phyloP scores from a whole-genome alignment of 2,888 invertebrate genomes.

The Scaptomyza polygonia region DNA sequence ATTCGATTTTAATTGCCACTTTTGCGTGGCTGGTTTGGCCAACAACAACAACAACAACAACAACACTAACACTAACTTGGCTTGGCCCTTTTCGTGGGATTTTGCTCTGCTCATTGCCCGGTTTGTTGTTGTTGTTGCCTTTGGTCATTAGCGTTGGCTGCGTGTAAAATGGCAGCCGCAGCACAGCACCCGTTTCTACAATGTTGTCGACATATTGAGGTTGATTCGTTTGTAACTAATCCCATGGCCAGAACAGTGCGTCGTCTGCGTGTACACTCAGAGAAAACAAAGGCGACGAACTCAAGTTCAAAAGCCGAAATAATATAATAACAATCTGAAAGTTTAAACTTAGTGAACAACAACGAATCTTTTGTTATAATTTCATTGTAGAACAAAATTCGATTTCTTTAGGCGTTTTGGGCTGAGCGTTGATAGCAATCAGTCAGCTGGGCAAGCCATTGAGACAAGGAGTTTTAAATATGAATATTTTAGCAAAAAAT shows the following conservation, averaged over 20 bases:
- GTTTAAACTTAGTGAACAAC: no score
- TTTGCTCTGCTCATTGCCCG: slow-evolving; percentile 27
- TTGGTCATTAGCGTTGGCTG: slow-evolving; percentile 76
- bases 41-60: slow-evolving; percentile 17
- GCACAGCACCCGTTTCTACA: slow-evolving; percentile 60
- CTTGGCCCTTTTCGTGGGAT: slow-evolving; percentile 77
- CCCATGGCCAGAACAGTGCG: slow-evolving; percentile 43
- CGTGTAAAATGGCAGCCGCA: slow-evolving; percentile 76
- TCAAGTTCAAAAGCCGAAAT: no score
- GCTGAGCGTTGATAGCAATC: not conserved
- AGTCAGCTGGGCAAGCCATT: not conserved
- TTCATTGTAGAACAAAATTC: no score
- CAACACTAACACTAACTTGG: slow-evolving; percentile 13
- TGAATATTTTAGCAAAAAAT: no score
- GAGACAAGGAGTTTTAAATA: not conserved
- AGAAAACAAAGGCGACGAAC: not conserved
- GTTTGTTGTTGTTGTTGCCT: slow-evolving; percentile 17
- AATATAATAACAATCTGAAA: no score
- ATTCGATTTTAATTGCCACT: slow-evolving; percentile 81
- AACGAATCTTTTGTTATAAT: no score
- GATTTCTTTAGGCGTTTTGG: not conserved
- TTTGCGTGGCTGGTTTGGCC: slow-evolving; percentile 60
- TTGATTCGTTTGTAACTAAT: slow-evolving; percentile 76
- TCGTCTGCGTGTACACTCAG: slow-evolving; percentile 13
- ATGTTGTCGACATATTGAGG: slow-evolving; percentile 77